These are phyloP conservation scores for Microctenopoma steveboyesi DNA, from an alignment of 2,797 vertebrate species.

Conservation along the genomic window DNA sequence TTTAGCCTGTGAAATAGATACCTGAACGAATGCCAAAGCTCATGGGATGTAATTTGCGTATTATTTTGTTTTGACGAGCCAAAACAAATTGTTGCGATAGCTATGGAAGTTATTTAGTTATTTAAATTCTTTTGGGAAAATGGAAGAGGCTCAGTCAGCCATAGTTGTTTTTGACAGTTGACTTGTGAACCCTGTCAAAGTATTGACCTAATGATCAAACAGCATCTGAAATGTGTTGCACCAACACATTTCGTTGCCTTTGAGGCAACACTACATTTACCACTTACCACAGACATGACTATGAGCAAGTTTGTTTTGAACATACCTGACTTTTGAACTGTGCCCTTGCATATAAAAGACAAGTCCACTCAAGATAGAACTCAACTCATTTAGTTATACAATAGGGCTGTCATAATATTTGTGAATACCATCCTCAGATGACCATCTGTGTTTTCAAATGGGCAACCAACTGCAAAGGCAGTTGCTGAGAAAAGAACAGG, in stretches of 20 bases:
- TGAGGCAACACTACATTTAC: neutral
- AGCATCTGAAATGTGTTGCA: conserved; percentile 14
- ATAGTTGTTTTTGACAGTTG: conserved; percentile 72
- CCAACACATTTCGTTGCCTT: neutral
- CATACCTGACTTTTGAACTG: no score
- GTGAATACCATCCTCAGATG: conserved; percentile 30
- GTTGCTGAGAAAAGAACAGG: conserved; percentile 43
- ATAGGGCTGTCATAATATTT: conserved; percentile 8
- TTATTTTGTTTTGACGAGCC: neutral
- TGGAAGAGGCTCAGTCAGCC: conserved; percentile 58
- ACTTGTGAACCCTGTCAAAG: conserved; percentile 64
- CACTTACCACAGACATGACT: neutral
- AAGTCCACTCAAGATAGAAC: conserved; percentile 3
- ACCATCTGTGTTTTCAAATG: conserved; percentile 62
- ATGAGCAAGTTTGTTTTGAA: neutral
- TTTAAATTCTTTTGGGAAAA: conserved; percentile 42
- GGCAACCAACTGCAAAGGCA: conserved; percentile 50
- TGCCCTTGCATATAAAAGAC: neutral
- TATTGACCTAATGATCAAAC: conserved; percentile 44
- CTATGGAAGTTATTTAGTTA: conserved; percentile 14
- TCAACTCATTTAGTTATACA: neutral
- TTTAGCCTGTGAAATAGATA: neutral
- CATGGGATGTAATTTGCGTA: neutral
- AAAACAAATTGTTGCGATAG: conserved; percentile 1
- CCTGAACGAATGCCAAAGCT: neutral